A percentile compares a stretch with the other conserved stretches of the same genome.
These are phyloP conservation scores for Hybos culiciformis DNA, from an alignment of 2,888 invertebrate species.

Conservation along the genomic window DNA sequence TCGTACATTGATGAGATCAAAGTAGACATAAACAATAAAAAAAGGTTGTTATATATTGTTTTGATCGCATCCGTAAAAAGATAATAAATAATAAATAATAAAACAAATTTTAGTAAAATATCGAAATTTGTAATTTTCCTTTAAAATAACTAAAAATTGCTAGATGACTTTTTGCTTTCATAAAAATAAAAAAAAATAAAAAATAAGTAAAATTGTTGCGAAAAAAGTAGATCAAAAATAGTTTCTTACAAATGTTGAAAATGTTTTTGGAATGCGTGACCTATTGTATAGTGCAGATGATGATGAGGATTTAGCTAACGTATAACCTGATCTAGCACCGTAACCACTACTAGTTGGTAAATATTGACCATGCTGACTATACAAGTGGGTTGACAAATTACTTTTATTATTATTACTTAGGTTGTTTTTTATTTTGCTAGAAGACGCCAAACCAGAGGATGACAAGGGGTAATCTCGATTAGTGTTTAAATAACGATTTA, in stretches of 20 bases:
- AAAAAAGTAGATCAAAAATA: neutral
- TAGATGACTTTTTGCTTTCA: conserved; percentile 6
- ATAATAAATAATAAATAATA: too few relatives aligned
- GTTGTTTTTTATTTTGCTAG: too few relatives aligned
- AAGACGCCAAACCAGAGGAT: conserved; percentile 12
- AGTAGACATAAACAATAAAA: too few relatives aligned
- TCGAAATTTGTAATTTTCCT: too few relatives aligned
- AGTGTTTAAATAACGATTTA: conserved; percentile 24
- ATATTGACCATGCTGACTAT: conserved; percentile 17
- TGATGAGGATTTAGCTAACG: conserved; percentile 31
- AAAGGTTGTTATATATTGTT: too few relatives aligned
- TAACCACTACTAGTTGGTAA: conserved; percentile 14
- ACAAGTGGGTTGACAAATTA: conserved; percentile 17
- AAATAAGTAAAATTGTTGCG: neutral
- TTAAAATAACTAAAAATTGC: conserved; percentile 10
- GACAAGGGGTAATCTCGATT: conserved; percentile 23
- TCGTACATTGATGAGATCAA: too few relatives aligned
- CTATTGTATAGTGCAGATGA: conserved; percentile 40
- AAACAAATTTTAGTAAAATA: too few relatives aligned
- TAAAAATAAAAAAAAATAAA: conserved; percentile 5
- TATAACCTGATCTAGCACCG: conserved; percentile 20
- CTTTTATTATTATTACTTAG: conserved; percentile 6
- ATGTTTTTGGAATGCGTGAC: conserved; percentile 37
- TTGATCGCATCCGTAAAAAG: too few relatives aligned
- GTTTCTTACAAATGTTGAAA: conserved; percentile 36